Base-by-base conservation (phyloP, 2,888 invertebrate genomes). In the Cryptocephalus primarius region DNA sequence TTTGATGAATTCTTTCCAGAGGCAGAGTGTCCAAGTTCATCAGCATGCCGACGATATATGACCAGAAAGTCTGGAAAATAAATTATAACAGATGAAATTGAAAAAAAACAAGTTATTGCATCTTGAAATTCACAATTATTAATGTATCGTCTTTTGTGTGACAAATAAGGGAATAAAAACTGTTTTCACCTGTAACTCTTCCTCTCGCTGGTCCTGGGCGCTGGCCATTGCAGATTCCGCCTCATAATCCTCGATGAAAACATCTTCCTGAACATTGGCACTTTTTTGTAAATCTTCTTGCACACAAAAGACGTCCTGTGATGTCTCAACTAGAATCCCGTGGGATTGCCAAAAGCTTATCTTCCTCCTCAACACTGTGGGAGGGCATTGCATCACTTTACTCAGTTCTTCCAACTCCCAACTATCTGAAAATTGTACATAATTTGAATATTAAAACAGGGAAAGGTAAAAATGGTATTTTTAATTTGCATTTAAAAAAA, bases 1-100 rank as follows among this genome's bases (percentile, higher is more conserved):
- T 95, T 65, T 92, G 90, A 69, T 94, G 92, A 58, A 96, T 95
- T 45, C 94, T 75, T 57, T 95, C 94, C 53, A 95, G 72, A 0
- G 93, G 88, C 64, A 95, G 75, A 0, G 88, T 88, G 61, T 94
- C 93, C 53, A 96, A 73, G 73, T 96, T 96, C 9, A 93, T 93
- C 47, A 96, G 71, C 96, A 96, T 96, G 12, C 94, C 95, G 40
- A 92, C 88, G 59, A 96, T 93, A 63, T 95, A 96, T 0, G 93
- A 90, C 96, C 96, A 96, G 69, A 94, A 93, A 40, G 84, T 80
- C 78, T 80, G 63, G 36, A 65, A 69, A 61, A 57, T 47, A 55
- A 57, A 53, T 57, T 48, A 40, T 32, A 43, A 39, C 9, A 43
- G 36, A 44, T 12, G 2, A 36, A 36, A 36, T 4, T 36, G 11